Base-by-base conservation (phyloP, 2,113 vertebrate genomes). In the Hydrolagus affinis region DNA sequence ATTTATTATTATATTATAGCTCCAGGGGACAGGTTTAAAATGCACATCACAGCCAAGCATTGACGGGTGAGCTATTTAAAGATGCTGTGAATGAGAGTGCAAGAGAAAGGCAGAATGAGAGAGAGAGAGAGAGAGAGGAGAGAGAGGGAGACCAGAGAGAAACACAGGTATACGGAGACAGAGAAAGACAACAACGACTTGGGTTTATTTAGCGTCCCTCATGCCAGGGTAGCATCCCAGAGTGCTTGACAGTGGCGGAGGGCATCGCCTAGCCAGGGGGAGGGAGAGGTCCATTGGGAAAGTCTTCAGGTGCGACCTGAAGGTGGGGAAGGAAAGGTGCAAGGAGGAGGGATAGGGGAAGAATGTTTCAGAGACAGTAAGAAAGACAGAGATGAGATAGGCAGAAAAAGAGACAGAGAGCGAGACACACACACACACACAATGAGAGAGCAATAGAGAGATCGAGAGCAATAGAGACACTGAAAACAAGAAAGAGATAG, bases 321-420 rank as follows among this genome's bases (percentile, higher is more conserved):
- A 89, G 87, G 89, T 87, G 88, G 87, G 71, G 28, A 80, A 88
- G 89, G 90, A 89, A 91, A 92, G 90, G 23, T 44, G 10, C 25
- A 70, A 25, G 30, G 28, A 1, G 25, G 28, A 0, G 73, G 28
- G 0, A 71, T 28, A 86, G 57, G 86, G 17, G 32, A 86, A 87
- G 89, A 88, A 90, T 92, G 90, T 86, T 89, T 89, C 88, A 91
- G 32, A 19, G 1, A 68, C 19, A 15, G 19, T 3, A 91, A 85
- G 91, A 92, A 93, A 91, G 91, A 92, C 23, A 94, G 89, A 93
- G 91, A 89, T 92, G 89, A 91, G 92, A 86, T 90, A 92, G 91
- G 89, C 90, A 91, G 89, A 89, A 92, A 88, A 90, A 90, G 83
- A 2, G 32, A 23, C 62, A 71, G 60, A 86, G 23, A 83, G 87